Evolutionary conservation across 2,113 vertebrate genomes (phyloP).

Genomic region (Oryzias curvinotus): DNA sequence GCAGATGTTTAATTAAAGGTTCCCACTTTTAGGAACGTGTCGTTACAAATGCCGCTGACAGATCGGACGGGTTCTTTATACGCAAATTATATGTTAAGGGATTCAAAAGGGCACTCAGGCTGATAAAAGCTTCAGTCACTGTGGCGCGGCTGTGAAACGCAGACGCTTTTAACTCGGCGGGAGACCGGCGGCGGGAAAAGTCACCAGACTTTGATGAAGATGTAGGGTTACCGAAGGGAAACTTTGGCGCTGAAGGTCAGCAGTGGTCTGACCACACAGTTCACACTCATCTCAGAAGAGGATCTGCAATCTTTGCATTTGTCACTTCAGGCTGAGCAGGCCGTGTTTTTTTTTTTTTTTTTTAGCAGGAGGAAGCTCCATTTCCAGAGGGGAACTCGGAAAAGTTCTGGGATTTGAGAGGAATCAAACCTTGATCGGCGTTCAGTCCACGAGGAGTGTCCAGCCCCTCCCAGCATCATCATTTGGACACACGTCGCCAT

Average conservation of each 20-base stretch:
- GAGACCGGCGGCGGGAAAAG: conserved; percentile 30
- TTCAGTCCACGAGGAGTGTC: too few relatives aligned
- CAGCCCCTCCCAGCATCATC: too few relatives aligned
- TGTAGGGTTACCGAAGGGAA: conserved; percentile 21
- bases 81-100: conserved; percentile 50
- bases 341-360: too few relatives aligned
- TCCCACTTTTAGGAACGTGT: conserved; percentile 3
- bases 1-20: conserved; percentile 23
- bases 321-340: neutral
- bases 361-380: too few relatives aligned
- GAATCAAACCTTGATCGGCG: too few relatives aligned
- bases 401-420: too few relatives aligned
- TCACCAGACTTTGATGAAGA: conserved; percentile 25
- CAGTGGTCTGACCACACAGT: conserved; percentile 4
- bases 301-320: neutral
- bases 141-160: conserved; percentile 41
- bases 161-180: conserved; percentile 58
- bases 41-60: conserved; percentile 6
- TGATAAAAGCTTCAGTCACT: conserved; percentile 47
- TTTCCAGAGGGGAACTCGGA: too few relatives aligned
- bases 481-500: too few relatives aligned
- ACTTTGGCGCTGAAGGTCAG: conserved; percentile 21
- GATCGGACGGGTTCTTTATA: conserved; percentile 24
- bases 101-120: conserved; percentile 43
- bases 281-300: conserved; percentile 9